phyloP scores from a whole-genome alignment of 2,797 vertebrate species.

The Loriculus beryllinus region DNA sequence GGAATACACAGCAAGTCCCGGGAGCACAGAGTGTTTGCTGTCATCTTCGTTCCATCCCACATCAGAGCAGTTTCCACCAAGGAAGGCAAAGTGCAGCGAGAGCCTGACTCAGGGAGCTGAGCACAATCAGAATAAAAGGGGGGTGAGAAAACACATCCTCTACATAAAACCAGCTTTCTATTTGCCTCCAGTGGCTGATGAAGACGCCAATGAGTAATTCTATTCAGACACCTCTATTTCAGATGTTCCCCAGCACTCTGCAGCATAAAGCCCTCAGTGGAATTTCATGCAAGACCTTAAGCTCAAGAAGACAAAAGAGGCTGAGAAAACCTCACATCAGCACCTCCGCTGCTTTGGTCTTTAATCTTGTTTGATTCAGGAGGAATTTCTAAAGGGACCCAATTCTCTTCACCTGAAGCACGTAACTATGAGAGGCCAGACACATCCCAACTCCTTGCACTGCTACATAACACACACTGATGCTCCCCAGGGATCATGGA shows the following conservation, averaged over 20 bases:
- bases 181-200: neutral
- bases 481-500: rapidly evolving
- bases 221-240: neutral
- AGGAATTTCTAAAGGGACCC: neutral
- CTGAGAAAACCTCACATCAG: neutral
- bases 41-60: rapidly evolving
- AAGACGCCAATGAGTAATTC: neutral
- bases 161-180: neutral
- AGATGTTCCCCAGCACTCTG: neutral
- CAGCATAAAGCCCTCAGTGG: neutral
- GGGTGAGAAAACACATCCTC: neutral
- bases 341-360: neutral
- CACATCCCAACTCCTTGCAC: rapidly evolving
- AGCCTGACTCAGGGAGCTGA: neutral
- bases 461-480: neutral
- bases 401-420: neutral
- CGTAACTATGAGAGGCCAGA: rapidly evolving
- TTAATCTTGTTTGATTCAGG: neutral
- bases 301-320: neutral
- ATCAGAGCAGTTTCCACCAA: neutral
- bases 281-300: neutral
- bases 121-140: neutral
- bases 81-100: neutral
- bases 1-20: neutral
- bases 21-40: rapidly evolving